phyloP scores from a whole-genome alignment of 2,113 vertebrate genomes.

The Brachyistius frenatus region DNA sequence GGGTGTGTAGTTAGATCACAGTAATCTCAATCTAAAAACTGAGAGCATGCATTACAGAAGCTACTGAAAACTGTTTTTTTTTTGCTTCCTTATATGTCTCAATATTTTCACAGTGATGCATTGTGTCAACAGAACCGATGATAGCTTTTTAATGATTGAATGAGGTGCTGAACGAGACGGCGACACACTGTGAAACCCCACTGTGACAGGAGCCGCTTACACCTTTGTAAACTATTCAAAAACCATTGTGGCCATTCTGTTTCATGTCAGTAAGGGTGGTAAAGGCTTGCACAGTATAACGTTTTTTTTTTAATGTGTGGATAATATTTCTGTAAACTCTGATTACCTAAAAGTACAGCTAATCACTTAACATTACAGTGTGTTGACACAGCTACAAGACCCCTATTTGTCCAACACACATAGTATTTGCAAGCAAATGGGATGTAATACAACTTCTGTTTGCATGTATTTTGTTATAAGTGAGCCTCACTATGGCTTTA shows the following conservation, averaged over 20 bases:
- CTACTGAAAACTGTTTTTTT: slow-evolving; percentile 11
- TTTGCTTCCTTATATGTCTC: slow-evolving; percentile 25
- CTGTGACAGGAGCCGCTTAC: background rate
- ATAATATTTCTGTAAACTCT: slow-evolving; percentile 30
- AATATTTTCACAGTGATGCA: slow-evolving; percentile 55
- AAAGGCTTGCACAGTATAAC: slow-evolving; percentile 5
- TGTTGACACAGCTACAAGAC: slow-evolving; percentile 1
- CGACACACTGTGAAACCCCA: background rate
- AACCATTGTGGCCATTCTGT: background rate
- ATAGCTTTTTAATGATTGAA: background rate
- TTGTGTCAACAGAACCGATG: background rate
- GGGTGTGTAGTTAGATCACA: background rate
- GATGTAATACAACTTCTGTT: slow-evolving; percentile 3
- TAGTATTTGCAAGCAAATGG: slow-evolving; percentile 19
- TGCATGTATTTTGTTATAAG: slow-evolving; percentile 2
- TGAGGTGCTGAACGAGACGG: background rate
- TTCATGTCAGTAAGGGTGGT: slow-evolving; percentile 19
- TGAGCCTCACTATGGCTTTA: background rate
- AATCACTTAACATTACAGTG: background rate
- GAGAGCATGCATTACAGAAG: slow-evolving; percentile 55
- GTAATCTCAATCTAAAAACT: background rate
- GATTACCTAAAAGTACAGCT: background rate
- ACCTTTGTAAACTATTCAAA: background rate
- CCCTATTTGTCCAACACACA: background rate
- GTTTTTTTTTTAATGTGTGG: slow-evolving; percentile 2